These are phyloP conservation scores for Enteromius mattozi DNA, from an alignment of 2,797 vertebrate species.

Conservation along the genomic window DNA sequence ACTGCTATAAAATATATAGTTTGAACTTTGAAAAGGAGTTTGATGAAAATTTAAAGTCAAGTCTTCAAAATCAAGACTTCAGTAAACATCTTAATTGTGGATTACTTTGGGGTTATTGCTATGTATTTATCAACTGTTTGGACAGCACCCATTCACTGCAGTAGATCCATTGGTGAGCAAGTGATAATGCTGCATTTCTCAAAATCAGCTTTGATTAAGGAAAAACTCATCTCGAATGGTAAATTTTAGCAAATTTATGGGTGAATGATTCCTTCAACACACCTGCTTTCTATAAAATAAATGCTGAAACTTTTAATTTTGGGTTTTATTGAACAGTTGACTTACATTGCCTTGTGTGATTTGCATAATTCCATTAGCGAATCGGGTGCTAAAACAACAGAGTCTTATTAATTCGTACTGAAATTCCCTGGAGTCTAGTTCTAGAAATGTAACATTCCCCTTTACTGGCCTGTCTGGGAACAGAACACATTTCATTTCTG, in stretches of 20 bases:
- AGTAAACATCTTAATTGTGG: not conserved
- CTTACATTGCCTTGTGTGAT: not conserved
- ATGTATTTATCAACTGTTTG: not conserved
- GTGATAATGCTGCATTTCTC: not conserved
- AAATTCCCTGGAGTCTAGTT: constrained; percentile 18
- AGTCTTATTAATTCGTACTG: not conserved
- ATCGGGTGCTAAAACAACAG: not conserved
- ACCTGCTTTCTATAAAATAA: not conserved
- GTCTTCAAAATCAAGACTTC: not conserved
- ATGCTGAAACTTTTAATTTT: not conserved
- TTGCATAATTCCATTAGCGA: not conserved
- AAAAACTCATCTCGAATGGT: not conserved
- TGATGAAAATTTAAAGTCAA: not conserved
- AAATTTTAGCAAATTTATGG: not conserved
- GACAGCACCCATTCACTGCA: not conserved
- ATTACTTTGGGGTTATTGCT: not conserved
- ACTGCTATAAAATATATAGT: not conserved
- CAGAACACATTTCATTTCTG: not conserved
- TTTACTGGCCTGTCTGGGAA: constrained; percentile 12
- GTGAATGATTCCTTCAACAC: not conserved
- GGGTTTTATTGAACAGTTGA: not conserved
- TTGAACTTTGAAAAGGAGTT: not conserved
- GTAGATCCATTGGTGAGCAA: not conserved
- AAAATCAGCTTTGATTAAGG: not conserved
- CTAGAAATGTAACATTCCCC: not conserved